A percentile compares a stretch with the other conserved stretches of the same genome.
These are phyloP conservation scores for Drosophila watanabei DNA, from an alignment of 1,140 invertebrate genomes.

Conservation along the genomic window DNA sequence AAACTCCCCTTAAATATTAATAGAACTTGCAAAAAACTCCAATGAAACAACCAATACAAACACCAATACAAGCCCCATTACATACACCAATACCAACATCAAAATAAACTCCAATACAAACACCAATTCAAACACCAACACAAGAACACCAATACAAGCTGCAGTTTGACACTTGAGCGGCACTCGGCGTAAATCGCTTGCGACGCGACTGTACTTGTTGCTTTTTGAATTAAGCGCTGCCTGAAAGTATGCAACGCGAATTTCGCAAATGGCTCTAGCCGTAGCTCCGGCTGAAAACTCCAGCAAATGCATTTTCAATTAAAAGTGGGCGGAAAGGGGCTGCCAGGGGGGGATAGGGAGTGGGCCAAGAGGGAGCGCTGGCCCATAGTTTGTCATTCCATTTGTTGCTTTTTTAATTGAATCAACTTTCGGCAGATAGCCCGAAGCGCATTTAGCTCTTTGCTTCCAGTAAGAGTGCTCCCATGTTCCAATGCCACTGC, in stretches of 20 bases:
- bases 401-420: constrained; percentile 59
- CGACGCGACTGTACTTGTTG: constrained; percentile 63
- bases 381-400: constrained; percentile 37
- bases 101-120: not conserved
- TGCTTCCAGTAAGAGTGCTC: constrained; percentile 53
- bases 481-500: constrained; percentile 44
- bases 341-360: not conserved
- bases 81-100: not conserved
- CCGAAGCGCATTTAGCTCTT: constrained; percentile 29
- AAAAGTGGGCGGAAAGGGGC: constrained; percentile 6
- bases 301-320: constrained; percentile 57
- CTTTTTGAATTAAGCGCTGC: constrained; percentile 54
- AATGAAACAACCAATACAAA: not conserved
- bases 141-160: constrained; percentile 4
- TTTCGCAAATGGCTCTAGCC: constrained; percentile 48
- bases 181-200: constrained; percentile 32
- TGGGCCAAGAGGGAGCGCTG: not conserved
- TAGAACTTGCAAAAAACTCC: not conserved
- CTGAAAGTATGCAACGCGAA: constrained; percentile 44
- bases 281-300: constrained; percentile 17
- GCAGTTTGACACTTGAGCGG: constrained; percentile 27
- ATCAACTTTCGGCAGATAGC: constrained; percentile 30
- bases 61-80: not conserved
- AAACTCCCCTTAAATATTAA: not conserved
- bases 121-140: constrained; percentile 11